A percentile compares a stretch with the other conserved stretches of the same genome.
These are phyloP conservation scores for Pocillopora damicornis DNA, from an alignment of 64 coral and sea anemone genomes.

Conservation along the genomic window DNA sequence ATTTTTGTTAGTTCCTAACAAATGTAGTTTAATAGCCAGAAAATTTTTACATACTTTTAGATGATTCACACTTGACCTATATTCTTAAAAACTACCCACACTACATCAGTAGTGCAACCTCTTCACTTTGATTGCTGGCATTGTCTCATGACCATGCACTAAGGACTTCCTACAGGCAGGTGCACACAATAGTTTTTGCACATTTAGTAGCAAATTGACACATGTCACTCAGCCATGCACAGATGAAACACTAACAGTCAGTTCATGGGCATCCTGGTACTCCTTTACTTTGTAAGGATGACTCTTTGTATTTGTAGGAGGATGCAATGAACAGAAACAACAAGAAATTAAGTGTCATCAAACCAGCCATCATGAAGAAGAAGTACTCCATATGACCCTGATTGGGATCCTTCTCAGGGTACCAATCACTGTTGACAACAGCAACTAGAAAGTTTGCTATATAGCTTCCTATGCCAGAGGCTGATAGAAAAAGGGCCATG, in stretches of 20 bases:
- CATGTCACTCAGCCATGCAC: too few relatives aligned
- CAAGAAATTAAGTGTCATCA: slow-evolving; percentile 66
- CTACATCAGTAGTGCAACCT: too few relatives aligned
- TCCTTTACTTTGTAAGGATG: not conserved
- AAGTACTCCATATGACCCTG: slow-evolving; percentile 63
- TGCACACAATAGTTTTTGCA: too few relatives aligned
- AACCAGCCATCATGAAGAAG: slow-evolving; percentile 64
- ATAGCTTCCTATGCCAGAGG: slow-evolving; percentile 54
- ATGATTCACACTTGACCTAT: too few relatives aligned
- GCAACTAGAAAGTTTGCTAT: slow-evolving; percentile 47
- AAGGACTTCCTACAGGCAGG: too few relatives aligned
- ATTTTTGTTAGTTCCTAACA: too few relatives aligned
- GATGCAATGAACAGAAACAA: slow-evolving; percentile 56
- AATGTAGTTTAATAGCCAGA: too few relatives aligned
- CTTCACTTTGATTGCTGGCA: too few relatives aligned
- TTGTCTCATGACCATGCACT: too few relatives aligned
- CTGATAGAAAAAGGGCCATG: slow-evolving; percentile 50
- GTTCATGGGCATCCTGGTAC: not conserved
- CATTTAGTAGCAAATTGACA: too few relatives aligned
- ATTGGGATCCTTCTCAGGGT: slow-evolving; percentile 63
- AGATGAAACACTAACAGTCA: not conserved
- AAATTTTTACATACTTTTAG: too few relatives aligned
- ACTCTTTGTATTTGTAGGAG: slow-evolving; percentile 47
- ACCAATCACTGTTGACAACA: slow-evolving; percentile 60
- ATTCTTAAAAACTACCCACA: too few relatives aligned